Conservation (phyloP, 2,113 vertebrate genomes). For the Pygoscelis antarcticus region DNA sequence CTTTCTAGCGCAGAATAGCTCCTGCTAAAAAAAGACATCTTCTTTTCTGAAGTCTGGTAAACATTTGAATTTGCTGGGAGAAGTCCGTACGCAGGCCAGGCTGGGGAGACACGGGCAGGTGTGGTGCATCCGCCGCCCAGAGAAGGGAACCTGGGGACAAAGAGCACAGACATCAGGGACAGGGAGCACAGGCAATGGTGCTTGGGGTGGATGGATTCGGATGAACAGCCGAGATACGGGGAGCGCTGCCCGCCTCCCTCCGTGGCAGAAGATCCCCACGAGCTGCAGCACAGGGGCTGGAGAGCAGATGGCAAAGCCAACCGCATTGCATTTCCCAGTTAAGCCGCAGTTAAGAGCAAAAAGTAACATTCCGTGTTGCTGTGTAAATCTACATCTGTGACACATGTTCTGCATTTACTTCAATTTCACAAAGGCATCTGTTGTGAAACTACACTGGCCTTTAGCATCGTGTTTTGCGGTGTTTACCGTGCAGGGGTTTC, state of each 20-base stretch:
- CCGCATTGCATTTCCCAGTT: rapidly evolving
- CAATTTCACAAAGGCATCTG: background rate
- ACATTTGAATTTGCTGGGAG: constrained; percentile 81
- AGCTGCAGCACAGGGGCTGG: background rate
- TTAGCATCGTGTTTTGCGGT: background rate
- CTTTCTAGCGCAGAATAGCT: background rate
- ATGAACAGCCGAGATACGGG: rapidly evolving
- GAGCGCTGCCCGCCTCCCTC: background rate
- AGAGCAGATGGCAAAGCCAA: background rate
- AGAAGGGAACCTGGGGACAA: constrained; percentile 85
- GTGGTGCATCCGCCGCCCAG: constrained; percentile 86
- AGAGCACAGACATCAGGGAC: background rate
- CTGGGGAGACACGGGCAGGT: constrained; percentile 89
- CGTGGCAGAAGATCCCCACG: rapidly evolving
- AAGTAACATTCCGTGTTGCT: rapidly evolving
- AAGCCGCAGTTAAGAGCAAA: background rate
- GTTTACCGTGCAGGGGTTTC: background rate
- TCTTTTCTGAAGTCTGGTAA: constrained; percentile 78
- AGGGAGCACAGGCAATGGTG: rapidly evolving
- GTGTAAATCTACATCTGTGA: background rate
- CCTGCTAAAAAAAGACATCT: constrained; percentile 68
- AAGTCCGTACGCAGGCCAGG: constrained; percentile 77
- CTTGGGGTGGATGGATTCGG: rapidly evolving
- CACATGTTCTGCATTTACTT: background rate
- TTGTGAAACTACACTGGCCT: background rate